A percentile compares a stretch with the other conserved stretches of the same genome.
Conservation (phyloP, 2,888 invertebrate species). For the Caenorhabditis becei region DNA sequence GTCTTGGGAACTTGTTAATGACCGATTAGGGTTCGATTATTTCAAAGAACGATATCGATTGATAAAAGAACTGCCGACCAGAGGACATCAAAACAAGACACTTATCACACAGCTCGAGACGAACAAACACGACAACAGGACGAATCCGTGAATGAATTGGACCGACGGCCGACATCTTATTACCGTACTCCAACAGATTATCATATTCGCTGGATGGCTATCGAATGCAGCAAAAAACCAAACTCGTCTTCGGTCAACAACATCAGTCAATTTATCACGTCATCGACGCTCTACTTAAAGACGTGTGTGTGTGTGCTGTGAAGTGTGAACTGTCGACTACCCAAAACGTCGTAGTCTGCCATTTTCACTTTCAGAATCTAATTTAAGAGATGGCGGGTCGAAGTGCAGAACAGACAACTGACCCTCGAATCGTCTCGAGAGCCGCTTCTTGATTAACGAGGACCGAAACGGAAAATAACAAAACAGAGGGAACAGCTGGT, state of each 20-base stretch:
- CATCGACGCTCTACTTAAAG: slow-evolving; percentile 19
- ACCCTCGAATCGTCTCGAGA: background rate
- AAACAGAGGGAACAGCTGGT: background rate
- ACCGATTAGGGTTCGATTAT: background rate
- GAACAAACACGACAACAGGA: slow-evolving; percentile 9
- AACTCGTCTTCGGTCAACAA: slow-evolving; percentile 34
- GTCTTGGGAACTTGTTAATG: background rate
- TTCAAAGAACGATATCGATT: slow-evolving; percentile 1
- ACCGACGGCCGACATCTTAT: background rate
- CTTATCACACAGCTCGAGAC: slow-evolving; percentile 17
- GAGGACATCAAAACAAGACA: slow-evolving; percentile 37
- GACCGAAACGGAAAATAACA: background rate
- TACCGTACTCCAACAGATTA: background rate
- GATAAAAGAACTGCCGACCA: slow-evolving; percentile 3
- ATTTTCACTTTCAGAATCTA: background rate
- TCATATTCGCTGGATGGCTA: background rate
- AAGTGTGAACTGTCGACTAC: slow-evolving; percentile 37
- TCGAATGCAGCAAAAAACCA: slow-evolving; percentile 21
- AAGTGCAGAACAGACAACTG: slow-evolving; percentile 3
- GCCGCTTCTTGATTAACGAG: slow-evolving; percentile 3
- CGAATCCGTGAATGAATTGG: slow-evolving; percentile 4
- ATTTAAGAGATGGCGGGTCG: slow-evolving; percentile 7
- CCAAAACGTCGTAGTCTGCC: slow-evolving; percentile 1
- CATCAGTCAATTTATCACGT: slow-evolving; percentile 27
- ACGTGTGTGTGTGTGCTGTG: slow-evolving; percentile 40